Evolutionary conservation across 2,888 invertebrate species (phyloP).

Genomic region (Pardosa pseudoannulata): DNA sequence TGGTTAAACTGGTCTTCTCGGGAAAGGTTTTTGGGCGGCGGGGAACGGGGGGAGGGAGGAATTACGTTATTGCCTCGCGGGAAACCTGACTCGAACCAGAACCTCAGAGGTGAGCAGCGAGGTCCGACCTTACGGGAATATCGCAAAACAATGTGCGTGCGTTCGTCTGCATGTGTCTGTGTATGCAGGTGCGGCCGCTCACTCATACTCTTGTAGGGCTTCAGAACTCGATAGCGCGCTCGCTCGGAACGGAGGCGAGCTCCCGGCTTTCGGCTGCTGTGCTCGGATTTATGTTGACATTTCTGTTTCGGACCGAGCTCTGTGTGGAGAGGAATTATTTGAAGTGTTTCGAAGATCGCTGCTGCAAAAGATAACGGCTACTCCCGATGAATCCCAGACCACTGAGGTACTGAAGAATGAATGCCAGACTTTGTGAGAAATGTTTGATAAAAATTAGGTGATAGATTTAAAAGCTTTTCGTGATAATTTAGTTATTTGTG

Average conservation of each 20-base stretch:
- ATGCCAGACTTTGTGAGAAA: too few species aligned
- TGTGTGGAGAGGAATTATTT: too few species aligned
- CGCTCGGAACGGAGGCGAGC: constrained; percentile 31
- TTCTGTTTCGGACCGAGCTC: too few species aligned
- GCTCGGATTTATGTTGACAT: too few species aligned
- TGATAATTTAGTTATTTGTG: too few species aligned
- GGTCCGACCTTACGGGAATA: constrained; percentile 40
- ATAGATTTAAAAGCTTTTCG: too few species aligned
- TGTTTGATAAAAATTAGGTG: too few species aligned
- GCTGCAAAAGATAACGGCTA: too few species aligned
- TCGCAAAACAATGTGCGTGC: constrained; percentile 7
- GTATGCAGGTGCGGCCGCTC: constrained; percentile 43
- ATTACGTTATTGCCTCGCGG: constrained; percentile 35
- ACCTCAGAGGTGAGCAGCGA: constrained; percentile 42
- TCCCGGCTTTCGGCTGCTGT: background rate
- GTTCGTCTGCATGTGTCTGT: constrained; percentile 11
- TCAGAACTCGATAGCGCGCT: constrained; percentile 66
- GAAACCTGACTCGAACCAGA: constrained; percentile 39
- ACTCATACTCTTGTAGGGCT: constrained; percentile 45
- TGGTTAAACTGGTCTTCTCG: constrained; percentile 58
- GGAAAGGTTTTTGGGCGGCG: background rate
- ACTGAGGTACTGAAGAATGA: too few species aligned
- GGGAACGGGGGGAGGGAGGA: background rate
- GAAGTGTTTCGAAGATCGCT: background rate
- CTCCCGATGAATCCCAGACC: too few species aligned